Conservation (phyloP, 2,888 invertebrate genomes). For the Papilio elwesi region DNA sequence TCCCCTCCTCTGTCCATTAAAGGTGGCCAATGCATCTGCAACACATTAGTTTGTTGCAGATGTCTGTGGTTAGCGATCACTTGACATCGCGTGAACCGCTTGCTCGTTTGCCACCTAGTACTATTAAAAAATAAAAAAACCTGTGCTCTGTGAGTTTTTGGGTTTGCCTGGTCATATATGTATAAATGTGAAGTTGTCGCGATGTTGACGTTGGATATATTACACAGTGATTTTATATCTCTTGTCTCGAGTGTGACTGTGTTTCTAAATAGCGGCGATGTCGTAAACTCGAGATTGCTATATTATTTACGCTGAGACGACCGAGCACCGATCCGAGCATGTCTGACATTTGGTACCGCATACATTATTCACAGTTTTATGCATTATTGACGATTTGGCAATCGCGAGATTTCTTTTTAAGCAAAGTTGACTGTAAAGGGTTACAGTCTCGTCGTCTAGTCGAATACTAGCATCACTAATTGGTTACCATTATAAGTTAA, state of each 20-base stretch:
- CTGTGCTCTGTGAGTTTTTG: neutral
- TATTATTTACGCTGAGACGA: conserved; percentile 7
- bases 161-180: neutral
- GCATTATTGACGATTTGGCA: conserved; percentile 7
- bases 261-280: conserved; percentile 12
- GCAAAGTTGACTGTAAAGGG: neutral
- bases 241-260: conserved; percentile 12
- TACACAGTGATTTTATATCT: neutral
- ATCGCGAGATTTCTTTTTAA: conserved; percentile 1
- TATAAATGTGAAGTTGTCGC: neutral
- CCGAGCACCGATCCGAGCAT: neutral
- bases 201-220: conserved; percentile 1
- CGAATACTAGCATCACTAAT: too few species aligned
- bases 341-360: neutral
- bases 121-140: too few species aligned
- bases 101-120: too few species aligned
- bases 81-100: too few species aligned
- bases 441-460: too few species aligned
- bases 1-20: too few species aligned
- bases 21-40: too few species aligned
- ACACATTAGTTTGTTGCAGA: too few species aligned
- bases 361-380: neutral
- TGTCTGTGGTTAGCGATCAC: too few species aligned
- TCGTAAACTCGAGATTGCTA: conserved; percentile 19
- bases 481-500: too few species aligned